Evolutionary conservation across 2,888 invertebrate species (phyloP), one percentile per base, ranked within the genome.

Genomic region (Andrena bicolor): DNA sequence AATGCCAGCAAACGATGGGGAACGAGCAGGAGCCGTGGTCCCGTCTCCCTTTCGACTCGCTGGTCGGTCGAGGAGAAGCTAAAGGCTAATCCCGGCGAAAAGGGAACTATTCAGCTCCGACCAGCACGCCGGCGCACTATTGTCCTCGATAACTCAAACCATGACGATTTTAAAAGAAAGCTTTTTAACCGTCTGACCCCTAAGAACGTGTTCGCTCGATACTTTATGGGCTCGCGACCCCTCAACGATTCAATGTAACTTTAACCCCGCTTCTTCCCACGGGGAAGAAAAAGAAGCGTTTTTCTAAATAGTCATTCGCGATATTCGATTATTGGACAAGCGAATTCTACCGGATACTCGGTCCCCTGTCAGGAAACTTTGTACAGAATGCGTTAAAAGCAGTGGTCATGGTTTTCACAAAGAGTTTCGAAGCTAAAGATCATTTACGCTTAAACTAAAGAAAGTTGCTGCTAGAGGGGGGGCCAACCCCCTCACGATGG

Each of bases 91-190:
- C 20, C 8, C 20, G n/a, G n/a, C 20, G 51, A 51, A 51, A 20
- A n/a, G 0, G 20, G 51, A n/a, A 51, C 7, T 20, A 23, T 23
- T 53, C 20, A 20, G 20, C 56, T 30, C 32, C 32, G 51, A 41
- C 51, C 56, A 49, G 41, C n/a, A 61, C 61, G 41, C 68, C 20
- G 16, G 3, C 23, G 8, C 53, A 2, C 23, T 7, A 32, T 60
- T 26, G 20, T 61, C 35, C 53, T 3, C 35, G 70, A 10, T 4
- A 26, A 53, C 61, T n/a, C 7, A 8, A 74, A 20, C 68, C 80
- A 48, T 10, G 65, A 80, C 70, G 65, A 76, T 65, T 66, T 77
- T 71, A 51, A 48, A 41, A 16, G 28, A 76, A 68, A 26, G 64
- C 28, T 8, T 69, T 56, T 75, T 23, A 32, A 53, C 48, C 56